A percentile compares a stretch with the other conserved stretches of the same genome.
Conservation (phyloP, 2,113 vertebrate species). For the Phylloscopus whistleri region DNA sequence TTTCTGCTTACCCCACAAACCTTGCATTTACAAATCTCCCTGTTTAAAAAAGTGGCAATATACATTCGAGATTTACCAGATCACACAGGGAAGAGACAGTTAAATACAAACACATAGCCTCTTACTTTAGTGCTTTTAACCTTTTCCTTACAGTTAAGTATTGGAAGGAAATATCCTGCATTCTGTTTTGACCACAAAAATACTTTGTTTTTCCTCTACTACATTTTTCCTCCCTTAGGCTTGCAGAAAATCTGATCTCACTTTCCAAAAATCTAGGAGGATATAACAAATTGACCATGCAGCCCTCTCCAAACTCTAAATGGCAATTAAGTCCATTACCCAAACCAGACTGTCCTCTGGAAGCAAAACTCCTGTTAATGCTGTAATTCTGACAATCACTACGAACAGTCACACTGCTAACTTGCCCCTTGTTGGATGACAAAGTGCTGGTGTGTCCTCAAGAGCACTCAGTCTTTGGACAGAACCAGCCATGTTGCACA, state of each 20-base stretch:
- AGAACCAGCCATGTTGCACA: neutral
- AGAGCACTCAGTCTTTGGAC: neutral
- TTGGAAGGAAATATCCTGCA: neutral
- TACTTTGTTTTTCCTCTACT: neutral
- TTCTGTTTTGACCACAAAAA: constrained; percentile 28
- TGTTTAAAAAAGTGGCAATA: neutral
- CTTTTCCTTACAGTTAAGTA: neutral
- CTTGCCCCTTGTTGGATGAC: neutral
- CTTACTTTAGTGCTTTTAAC: neutral
- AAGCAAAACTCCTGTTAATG: neutral
- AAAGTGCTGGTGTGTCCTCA: neutral
- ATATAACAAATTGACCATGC: neutral
- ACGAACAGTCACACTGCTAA: neutral
- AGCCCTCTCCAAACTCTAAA: neutral
- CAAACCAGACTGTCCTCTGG: neutral
- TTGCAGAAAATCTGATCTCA: constrained; percentile 43
- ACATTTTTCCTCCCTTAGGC: neutral
- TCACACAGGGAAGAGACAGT: neutral
- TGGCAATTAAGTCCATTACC: neutral
- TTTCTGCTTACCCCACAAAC: neutral
- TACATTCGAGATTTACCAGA: neutral
- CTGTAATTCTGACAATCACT: neutral
- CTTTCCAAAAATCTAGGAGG: constrained; percentile 12
- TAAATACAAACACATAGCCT: neutral
- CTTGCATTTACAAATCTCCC: neutral